phyloP scores from a whole-genome alignment of 2,113 vertebrate species.

The Cynopterus brachyotis region DNA sequence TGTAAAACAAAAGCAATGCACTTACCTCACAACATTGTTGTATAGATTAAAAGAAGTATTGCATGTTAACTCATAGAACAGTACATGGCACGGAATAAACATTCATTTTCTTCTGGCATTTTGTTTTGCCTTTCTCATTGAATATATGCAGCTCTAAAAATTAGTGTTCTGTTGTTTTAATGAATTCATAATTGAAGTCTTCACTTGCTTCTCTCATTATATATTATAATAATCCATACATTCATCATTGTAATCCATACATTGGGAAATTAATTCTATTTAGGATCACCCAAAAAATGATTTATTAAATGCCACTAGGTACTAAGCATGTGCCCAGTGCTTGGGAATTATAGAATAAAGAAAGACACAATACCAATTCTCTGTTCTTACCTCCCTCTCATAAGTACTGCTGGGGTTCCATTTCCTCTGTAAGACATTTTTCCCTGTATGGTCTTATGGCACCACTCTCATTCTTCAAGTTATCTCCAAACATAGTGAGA shows the following conservation, averaged over 20 bases:
- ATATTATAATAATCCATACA: background rate
- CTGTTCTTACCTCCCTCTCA: background rate
- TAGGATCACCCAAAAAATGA: background rate
- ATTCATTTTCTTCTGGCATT: too few species aligned
- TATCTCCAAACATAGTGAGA: background rate
- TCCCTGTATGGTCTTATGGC: background rate
- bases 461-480: background rate
- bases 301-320: background rate
- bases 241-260: background rate
- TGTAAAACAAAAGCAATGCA: background rate
- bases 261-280: conserved; percentile 18
- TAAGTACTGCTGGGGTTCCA: background rate
- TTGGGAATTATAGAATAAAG: conserved; percentile 1
- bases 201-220: background rate
- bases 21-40: background rate
- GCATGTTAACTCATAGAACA: background rate
- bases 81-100: background rate
- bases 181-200: background rate
- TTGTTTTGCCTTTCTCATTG: background rate
- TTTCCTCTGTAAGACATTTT: background rate
- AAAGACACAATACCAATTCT: background rate
- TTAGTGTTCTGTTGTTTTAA: background rate
- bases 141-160: background rate
- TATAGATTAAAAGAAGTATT: background rate
- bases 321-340: background rate